These are phyloP conservation scores for Chondrilla cf. caribensis DNA, from an alignment of 37 sponge, comb jelly and placozoan genomes.

Conservation along the genomic window DNA sequence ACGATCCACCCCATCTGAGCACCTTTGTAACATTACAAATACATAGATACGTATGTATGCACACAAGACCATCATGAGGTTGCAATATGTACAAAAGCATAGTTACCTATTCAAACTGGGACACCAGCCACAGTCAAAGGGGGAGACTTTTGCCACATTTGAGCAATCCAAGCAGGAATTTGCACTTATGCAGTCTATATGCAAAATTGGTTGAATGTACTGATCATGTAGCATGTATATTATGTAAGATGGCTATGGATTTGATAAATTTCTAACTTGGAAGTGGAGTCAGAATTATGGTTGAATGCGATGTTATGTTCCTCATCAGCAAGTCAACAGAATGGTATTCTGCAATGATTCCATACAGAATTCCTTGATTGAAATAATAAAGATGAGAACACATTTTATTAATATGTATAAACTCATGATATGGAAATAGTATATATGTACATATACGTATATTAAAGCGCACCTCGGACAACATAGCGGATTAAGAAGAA, in stretches of 20 bases:
- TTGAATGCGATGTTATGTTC: conserved; percentile 22
- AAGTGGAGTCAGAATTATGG: conserved; percentile 44
- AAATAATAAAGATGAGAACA: too few species aligned
- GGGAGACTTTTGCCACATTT: neutral
- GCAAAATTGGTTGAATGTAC: too few species aligned
- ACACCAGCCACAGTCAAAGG: conserved; percentile 76
- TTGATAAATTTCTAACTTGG: too few species aligned
- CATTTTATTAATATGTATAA: too few species aligned
- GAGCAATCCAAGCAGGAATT: conserved; percentile 26
- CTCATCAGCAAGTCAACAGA: conserved; percentile 19
- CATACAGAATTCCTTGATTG: conserved; percentile 10
- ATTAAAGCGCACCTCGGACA: neutral
- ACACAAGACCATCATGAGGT: neutral
- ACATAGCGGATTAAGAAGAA: conserved; percentile 9
- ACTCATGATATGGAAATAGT: too few species aligned
- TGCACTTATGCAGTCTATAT: conserved; percentile 15
- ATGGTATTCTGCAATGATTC: conserved; percentile 34
- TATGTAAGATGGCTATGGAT: too few species aligned
- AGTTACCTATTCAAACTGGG: conserved; percentile 30
- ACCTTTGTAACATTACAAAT: too few species aligned
- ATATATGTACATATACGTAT: too few species aligned
- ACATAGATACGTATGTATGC: neutral
- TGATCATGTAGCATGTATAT: too few species aligned
- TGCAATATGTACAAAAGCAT: neutral
- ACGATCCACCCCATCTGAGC: conserved; percentile 82